These are phyloP conservation scores for Selenia dentaria DNA, from an alignment of 2,888 invertebrate species.

Conservation along the genomic window DNA sequence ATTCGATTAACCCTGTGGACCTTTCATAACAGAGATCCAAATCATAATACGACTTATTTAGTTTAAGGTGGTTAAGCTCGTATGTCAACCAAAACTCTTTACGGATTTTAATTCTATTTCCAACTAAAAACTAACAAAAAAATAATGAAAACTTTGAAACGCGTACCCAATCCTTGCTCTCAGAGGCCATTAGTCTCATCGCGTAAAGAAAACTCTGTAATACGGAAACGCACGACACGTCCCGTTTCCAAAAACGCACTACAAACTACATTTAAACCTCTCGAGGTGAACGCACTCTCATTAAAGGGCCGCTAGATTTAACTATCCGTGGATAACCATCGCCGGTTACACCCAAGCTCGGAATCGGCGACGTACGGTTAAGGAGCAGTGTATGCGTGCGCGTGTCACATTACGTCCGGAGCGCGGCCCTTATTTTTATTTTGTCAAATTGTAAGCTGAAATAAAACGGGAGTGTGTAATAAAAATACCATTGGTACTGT, in stretches of 20 bases:
- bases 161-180: slow-evolving; percentile 24
- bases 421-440: slow-evolving; percentile 78
- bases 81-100: too few species aligned
- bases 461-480: slow-evolving; percentile 79
- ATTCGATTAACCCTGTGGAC: too few species aligned
- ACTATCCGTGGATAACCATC: slow-evolving; percentile 49
- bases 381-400: slow-evolving; percentile 44
- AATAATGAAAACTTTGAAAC: slow-evolving; percentile 6
- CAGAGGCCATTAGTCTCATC: slow-evolving; percentile 38
- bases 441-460: slow-evolving; percentile 83
- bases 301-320: slow-evolving; percentile 74
- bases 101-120: slow-evolving; percentile 3
- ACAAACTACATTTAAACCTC: slow-evolving; percentile 64
- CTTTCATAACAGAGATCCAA: too few species aligned
- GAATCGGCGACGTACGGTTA: not conserved
- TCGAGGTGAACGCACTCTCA: slow-evolving; percentile 78
- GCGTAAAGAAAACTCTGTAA: slow-evolving; percentile 47
- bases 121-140: slow-evolving; percentile 5
- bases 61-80: too few species aligned
- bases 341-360: slow-evolving; percentile 28
- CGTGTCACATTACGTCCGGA: slow-evolving; percentile 60
- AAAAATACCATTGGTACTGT: slow-evolving; percentile 82
- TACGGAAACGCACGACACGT: slow-evolving; percentile 68
- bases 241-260: slow-evolving; percentile 69
- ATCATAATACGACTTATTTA: too few species aligned